Base-by-base conservation (phyloP, 2,797 vertebrate species). In the Eutrigla gurnardus region DNA sequence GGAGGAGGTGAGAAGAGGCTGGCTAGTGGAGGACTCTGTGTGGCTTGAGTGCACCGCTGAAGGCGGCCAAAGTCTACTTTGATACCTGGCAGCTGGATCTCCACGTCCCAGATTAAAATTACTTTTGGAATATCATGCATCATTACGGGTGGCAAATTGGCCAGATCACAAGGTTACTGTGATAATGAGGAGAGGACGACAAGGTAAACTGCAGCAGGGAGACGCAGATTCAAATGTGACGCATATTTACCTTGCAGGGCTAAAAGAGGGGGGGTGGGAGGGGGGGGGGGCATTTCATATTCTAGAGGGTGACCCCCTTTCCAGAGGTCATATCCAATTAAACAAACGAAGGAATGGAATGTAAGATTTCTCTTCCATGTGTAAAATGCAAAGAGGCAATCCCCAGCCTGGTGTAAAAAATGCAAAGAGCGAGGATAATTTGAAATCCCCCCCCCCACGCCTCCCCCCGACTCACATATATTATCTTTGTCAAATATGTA, bases 131-230 rank as follows among this genome's bases (percentile, higher is more conserved):
- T 83, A 78, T 78, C 82, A 77, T 65, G 80, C 85, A 82, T 92
- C 88, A 89, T 91, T 91, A 90, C 53, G 2, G 67, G 50, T 62
- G 65, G 64, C 75, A 78, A 88, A 88, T 50, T 77, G 81, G 68
- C 75, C 83, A 68, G 88, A 90, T 91, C 86, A 85, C 83, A 87
- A 91, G 92, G 92, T 92, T 85, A 86, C 66, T 35, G 79, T 76
- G 84, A 82, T 93, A 93, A 94, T 86, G 93, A 94, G 91, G 76
- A 58, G 73, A 75, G 72, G 79, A 80, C 67, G 67, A 89, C 80
- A 64, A 87, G 79, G 73, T 85, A 85, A 90, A 91, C 82, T 78
- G 82, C 81, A 0, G 77, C 69, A 36, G 61, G 2, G 70, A 80
- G 78, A 25, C 25, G 25, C 25, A 25, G 25, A 83, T 83, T 86